Conservation (phyloP, 2,888 invertebrate species). For the Nemoura dubitans region DNA sequence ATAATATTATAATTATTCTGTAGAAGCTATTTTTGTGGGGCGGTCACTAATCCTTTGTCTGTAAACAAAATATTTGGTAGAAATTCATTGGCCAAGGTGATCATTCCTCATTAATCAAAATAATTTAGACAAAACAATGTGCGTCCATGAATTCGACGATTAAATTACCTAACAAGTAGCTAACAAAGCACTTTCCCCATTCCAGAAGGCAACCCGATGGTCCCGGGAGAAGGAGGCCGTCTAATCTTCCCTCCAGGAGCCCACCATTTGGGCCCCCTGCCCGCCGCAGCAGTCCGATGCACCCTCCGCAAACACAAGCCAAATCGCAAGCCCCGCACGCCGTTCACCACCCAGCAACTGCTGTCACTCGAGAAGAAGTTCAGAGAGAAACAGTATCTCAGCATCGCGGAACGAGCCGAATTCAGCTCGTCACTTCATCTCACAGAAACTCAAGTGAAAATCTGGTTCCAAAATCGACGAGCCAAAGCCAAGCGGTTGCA, state of each 20-base stretch:
- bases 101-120: too few relatives aligned
- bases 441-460: constrained; percentile 95
- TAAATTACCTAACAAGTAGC: too few relatives aligned
- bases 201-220: constrained; percentile 43
- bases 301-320: constrained; percentile 93
- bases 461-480: constrained; percentile 92
- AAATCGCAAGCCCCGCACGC: constrained; percentile 94
- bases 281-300: constrained; percentile 70
- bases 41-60: too few relatives aligned
- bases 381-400: constrained; percentile 91
- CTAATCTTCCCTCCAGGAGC: constrained; percentile 59
- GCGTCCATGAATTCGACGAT: too few relatives aligned
- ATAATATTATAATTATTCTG: too few relatives aligned
- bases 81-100: too few relatives aligned
- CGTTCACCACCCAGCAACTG: constrained; percentile 93
- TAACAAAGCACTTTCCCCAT: background rate
- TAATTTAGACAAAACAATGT: too few relatives aligned
- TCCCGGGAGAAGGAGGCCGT: constrained; percentile 59
- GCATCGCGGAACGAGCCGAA: constrained; percentile 94
- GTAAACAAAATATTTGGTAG: too few relatives aligned
- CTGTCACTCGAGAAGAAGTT: constrained; percentile 92
- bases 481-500: constrained; percentile 97
- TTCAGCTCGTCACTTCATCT: constrained; percentile 89
- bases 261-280: constrained; percentile 68
- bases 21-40: too few relatives aligned